phyloP scores from a whole-genome alignment of 2,113 vertebrate genomes.

The Athene cunicularia region DNA sequence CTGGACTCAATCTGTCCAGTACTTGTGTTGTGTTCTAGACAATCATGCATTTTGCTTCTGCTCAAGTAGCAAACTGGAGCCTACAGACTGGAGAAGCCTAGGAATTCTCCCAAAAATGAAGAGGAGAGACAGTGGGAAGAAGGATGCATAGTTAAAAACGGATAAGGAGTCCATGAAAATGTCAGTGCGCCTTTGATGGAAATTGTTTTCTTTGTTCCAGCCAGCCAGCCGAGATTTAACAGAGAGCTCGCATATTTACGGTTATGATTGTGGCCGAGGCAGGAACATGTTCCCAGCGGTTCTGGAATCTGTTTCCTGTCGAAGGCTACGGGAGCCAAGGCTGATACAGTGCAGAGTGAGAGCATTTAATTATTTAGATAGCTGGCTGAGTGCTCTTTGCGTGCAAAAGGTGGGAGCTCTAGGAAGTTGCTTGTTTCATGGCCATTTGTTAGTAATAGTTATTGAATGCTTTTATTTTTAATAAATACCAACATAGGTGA shows the following conservation, averaged over 20 bases:
- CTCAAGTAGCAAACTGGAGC: neutral
- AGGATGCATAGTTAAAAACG: neutral
- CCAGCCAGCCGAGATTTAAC: neutral
- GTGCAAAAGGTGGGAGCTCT: neutral
- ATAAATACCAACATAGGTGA: neutral
- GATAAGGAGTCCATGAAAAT: neutral
- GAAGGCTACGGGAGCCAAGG: rapidly evolving
- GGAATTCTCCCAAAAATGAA: neutral
- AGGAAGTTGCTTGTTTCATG: neutral
- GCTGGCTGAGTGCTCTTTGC: neutral
- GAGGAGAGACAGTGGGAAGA: neutral
- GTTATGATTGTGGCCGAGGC: neutral
- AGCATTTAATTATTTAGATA: slow-evolving; percentile 46
- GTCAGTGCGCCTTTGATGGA: neutral
- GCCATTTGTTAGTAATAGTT: slow-evolving; percentile 1
- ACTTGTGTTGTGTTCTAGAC: neutral
- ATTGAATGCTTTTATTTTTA: slow-evolving; percentile 52
- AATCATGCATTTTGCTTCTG: neutral
- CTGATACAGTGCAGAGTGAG: neutral
- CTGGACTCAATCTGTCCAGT: neutral
- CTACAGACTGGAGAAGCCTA: neutral
- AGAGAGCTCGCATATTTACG: neutral
- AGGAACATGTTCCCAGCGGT: neutral
- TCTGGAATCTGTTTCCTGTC: neutral
- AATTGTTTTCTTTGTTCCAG: neutral